Evolutionary conservation across 2,888 invertebrate species (phyloP), one percentile per base, ranked within the genome.

Genomic region (Pomacea canaliculata): DNA sequence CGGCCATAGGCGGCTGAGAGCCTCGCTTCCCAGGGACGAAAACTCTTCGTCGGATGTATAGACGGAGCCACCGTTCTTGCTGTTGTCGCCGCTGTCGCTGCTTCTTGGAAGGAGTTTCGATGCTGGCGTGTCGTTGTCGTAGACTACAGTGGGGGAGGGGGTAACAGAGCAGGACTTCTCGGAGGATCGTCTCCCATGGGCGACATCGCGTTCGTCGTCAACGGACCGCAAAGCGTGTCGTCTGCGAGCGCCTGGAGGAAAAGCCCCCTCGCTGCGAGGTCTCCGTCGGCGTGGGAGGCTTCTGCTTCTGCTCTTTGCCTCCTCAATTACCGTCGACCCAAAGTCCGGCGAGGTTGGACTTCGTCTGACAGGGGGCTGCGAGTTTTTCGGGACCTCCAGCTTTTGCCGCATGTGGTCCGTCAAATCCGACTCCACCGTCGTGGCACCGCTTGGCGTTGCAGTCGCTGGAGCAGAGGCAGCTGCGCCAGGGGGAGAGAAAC

Each of bases 281-380:
- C 74, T 37, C 19, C 60, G 60, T 2, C 69, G 69, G 2, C 73
- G 69, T 1, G 74, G 74, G 9, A 68, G 19, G 69, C 74, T 74
- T 46, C 74, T 4, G 63, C 74, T 56, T 16, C 51, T 69, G 37
- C 74, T 18, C 5, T 69, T 68, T 8, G 69, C 68, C 51, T 74
- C 74, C 7, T 74, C 74, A 16, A 69, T 74, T 51, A 69, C 60
- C 60, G 68, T 68, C 19, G 59, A 18, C 18, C 68, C 69, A 23
- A 74, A 74, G 69, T 74, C 74, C 27, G 74, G 74, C 3, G 18
- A 27, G 9, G 69, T 49, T 49, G 74, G 74, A n/a, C 60, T 18
- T 51, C 51, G 68, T 19, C 59, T 60, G 9, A 19, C 13, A 19
- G 8, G 19, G 27, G 3, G 9, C 19, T 23, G 46, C 49, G 18